Evolutionary conservation across 2,797 vertebrate genomes (phyloP).

Genomic region (Takifugu rubripes): DNA sequence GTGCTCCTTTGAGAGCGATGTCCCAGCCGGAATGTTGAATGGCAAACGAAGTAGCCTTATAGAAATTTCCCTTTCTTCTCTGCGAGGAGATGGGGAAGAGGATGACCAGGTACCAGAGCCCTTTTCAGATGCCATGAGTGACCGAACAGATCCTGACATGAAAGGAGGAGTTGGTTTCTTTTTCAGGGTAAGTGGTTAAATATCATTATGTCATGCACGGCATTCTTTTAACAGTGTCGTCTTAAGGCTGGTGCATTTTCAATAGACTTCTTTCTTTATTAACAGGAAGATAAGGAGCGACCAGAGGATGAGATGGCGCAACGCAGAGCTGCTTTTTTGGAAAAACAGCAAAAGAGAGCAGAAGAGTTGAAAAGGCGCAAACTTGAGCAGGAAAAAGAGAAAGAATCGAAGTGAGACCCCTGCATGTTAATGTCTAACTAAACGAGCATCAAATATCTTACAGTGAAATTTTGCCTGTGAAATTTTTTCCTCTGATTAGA

Average conservation of each 20-base stretch:
- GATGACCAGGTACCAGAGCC: constrained; percentile 72
- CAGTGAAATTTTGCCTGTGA: neutral
- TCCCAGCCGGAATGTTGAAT: constrained; percentile 59
- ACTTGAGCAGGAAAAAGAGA: constrained; percentile 82
- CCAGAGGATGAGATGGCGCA: constrained; percentile 89
- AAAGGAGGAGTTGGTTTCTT: constrained; percentile 84
- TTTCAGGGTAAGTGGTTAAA: constrained; percentile 79
- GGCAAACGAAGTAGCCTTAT: constrained; percentile 81
- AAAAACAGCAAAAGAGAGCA: constrained; percentile 86
- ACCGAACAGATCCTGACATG: constrained; percentile 74
- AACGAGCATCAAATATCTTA: neutral
- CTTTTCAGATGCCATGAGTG: constrained; percentile 78
- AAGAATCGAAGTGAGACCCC: constrained; percentile 78
- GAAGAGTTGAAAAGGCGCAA: constrained; percentile 84
- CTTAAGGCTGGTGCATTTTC: neutral
- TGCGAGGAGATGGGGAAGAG: constrained; percentile 65
- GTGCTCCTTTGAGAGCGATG: constrained; percentile 81
- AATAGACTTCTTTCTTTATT: constrained; percentile 6
- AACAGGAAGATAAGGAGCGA: constrained; percentile 77
- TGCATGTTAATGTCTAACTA: neutral
- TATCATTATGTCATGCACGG: neutral
- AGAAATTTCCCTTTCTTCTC: constrained; percentile 82
- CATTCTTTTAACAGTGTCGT: neutral
- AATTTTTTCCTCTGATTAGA: constrained; percentile 2
- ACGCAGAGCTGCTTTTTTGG: constrained; percentile 82